Conservation (phyloP, 2,888 invertebrate species). For the Drosophila emarginata region DNA sequence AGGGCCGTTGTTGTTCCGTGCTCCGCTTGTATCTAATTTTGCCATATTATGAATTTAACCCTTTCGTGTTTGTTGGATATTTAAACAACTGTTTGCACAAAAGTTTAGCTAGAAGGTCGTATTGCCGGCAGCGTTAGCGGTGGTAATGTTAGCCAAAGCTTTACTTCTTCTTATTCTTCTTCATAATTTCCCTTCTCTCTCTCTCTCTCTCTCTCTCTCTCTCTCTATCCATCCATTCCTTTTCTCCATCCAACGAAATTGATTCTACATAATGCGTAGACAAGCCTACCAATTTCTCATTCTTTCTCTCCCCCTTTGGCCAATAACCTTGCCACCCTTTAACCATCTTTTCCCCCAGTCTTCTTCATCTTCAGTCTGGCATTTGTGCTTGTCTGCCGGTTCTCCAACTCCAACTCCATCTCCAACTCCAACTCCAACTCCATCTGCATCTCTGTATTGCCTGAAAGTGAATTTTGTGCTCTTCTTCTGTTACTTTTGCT, state of each 20-base stretch:
- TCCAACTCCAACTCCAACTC: not conserved
- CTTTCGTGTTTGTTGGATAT: constrained; percentile 77
- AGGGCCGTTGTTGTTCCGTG: constrained; percentile 42
- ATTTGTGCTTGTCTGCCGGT: constrained; percentile 27
- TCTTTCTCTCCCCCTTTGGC: not conserved
- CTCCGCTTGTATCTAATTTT: constrained; percentile 69
- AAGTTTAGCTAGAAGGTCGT: constrained; percentile 75
- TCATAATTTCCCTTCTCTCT: constrained; percentile 64
- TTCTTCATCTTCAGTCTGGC: constrained; percentile 48
- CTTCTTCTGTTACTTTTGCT: constrained; percentile 25
- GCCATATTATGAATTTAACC: constrained; percentile 78
- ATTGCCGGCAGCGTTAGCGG: constrained; percentile 30
- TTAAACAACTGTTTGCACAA: constrained; percentile 78
- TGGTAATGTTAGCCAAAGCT: constrained; percentile 23
- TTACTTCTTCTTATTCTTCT: constrained; percentile 22
- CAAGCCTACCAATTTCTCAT: not conserved
- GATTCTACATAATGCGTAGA: constrained; percentile 67
- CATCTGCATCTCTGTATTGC: constrained; percentile 9
- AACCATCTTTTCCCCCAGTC: too few species aligned
- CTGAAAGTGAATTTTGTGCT: constrained; percentile 67
- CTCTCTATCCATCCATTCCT: constrained; percentile 14
- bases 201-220: too few species aligned
- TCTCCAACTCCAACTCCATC: constrained; percentile 2
- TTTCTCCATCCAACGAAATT: constrained; percentile 42
- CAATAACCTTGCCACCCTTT: constrained; percentile 11